phyloP scores from a whole-genome alignment of 2,888 invertebrate genomes.

The Ceraclea dissimilis region DNA sequence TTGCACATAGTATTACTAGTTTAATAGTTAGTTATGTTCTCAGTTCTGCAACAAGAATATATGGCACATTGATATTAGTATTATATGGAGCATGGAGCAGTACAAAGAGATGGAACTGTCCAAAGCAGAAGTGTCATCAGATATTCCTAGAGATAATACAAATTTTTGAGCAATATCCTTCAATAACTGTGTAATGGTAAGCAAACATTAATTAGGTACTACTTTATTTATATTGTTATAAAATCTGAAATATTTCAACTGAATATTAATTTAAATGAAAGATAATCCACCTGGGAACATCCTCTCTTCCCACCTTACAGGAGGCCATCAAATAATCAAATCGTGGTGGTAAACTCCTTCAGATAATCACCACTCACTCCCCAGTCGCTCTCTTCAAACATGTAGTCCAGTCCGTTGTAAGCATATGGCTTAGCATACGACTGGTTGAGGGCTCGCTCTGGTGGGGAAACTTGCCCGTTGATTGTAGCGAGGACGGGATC shows the following conservation, averaged over 20 bases:
- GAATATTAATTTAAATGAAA: neutral
- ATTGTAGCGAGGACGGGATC: constrained; percentile 12
- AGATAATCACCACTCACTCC: neutral
- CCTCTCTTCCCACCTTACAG: neutral
- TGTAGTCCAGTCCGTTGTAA: neutral
- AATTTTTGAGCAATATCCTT: too few species aligned
- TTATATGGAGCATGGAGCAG: too few species aligned
- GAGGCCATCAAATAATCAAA: neutral
- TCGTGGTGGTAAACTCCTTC: neutral
- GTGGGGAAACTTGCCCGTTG: constrained; percentile 1
- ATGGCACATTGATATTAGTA: too few species aligned
- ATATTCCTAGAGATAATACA: too few species aligned
- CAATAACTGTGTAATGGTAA: too few species aligned
- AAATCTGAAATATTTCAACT: neutral
- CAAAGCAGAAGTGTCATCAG: neutral
- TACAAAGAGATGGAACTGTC: too few species aligned
- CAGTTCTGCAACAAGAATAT: too few species aligned
- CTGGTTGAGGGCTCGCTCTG: neutral
- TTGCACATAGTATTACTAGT: too few species aligned
- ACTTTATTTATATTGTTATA: neutral
- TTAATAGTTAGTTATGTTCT: too few species aligned
- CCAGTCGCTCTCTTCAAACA: neutral
- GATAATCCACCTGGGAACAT: neutral
- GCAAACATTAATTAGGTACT: neutral
- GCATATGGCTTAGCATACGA: neutral